These are phyloP conservation scores for Alexandromys fortis DNA, from an alignment of 2,113 vertebrate species.

Conservation along the genomic window DNA sequence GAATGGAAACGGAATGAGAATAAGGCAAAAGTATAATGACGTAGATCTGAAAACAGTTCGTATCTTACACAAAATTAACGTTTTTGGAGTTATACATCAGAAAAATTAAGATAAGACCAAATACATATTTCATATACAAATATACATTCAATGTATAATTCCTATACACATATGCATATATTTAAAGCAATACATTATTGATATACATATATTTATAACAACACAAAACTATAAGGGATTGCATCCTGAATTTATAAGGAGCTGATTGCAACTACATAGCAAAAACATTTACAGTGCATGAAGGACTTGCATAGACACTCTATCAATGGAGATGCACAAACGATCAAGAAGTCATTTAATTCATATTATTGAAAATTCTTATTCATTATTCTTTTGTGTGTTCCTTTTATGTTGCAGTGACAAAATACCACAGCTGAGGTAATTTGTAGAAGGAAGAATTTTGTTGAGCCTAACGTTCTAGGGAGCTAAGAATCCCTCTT, in stretches of 20 bases:
- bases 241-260: background rate
- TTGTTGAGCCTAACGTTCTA: background rate
- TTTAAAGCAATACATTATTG: background rate
- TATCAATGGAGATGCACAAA: background rate
- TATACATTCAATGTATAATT: background rate
- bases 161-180: background rate
- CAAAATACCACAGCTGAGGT: background rate
- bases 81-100: background rate
- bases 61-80: background rate
- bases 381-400: background rate
- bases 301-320: background rate
- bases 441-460: background rate
- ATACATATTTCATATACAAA: background rate
- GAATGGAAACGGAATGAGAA: background rate
- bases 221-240: background rate
- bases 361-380: background rate
- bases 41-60: background rate
- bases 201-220: background rate
- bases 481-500: background rate
- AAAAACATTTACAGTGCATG: background rate
- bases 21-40: background rate
- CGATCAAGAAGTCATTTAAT: background rate
- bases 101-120: background rate
- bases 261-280: background rate
- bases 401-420: background rate